These are phyloP conservation scores for Craterocephalus amniculus DNA, from an alignment of 2,797 vertebrate species.

Conservation along the genomic window DNA sequence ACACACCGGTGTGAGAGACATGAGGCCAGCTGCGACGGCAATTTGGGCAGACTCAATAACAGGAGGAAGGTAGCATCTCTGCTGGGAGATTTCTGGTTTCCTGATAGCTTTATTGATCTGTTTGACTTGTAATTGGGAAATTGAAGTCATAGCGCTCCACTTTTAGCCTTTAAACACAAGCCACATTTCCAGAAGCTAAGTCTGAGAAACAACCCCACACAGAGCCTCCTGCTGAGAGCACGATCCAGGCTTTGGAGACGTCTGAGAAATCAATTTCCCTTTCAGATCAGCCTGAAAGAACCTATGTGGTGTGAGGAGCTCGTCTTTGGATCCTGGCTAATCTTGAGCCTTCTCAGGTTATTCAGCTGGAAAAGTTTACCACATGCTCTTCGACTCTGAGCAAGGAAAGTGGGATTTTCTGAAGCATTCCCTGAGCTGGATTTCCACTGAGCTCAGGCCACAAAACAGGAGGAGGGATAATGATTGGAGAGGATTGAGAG, in stretches of 20 bases:
- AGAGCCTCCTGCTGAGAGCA: conserved; percentile 52
- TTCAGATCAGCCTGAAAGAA: conserved; percentile 74
- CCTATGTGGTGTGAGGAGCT: conserved; percentile 64
- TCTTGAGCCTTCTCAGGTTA: conserved; percentile 75
- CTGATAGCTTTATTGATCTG: conserved; percentile 45
- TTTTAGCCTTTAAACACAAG: conserved; percentile 34
- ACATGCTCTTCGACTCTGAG: conserved; percentile 64
- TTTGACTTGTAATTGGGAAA: conserved; percentile 52
- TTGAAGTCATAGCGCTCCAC: conserved; percentile 17
- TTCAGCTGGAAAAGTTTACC: conserved; percentile 78
- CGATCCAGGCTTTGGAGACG: conserved; percentile 58
- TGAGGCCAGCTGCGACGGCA: conserved; percentile 43
- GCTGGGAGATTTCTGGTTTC: conserved; percentile 41
- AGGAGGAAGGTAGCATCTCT: conserved; percentile 26
- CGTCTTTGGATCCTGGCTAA: conserved; percentile 68
- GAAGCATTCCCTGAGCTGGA: conserved; percentile 74
- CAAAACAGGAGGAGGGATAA: conserved; percentile 59
- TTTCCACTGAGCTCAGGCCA: conserved; percentile 67
- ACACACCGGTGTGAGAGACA: conserved; percentile 39
- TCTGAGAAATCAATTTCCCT: conserved; percentile 81
- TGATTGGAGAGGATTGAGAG: conserved; percentile 41
- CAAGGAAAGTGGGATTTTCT: conserved; percentile 72
- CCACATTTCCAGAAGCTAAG: conserved; percentile 33
- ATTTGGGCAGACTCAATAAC: conserved; percentile 35
- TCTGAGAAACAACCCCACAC: conserved; percentile 50